A percentile compares a stretch with the other conserved stretches of the same genome.
These are phyloP conservation scores for Enteromius viviparus DNA, from an alignment of 2,797 vertebrate species.

Conservation along the genomic window DNA sequence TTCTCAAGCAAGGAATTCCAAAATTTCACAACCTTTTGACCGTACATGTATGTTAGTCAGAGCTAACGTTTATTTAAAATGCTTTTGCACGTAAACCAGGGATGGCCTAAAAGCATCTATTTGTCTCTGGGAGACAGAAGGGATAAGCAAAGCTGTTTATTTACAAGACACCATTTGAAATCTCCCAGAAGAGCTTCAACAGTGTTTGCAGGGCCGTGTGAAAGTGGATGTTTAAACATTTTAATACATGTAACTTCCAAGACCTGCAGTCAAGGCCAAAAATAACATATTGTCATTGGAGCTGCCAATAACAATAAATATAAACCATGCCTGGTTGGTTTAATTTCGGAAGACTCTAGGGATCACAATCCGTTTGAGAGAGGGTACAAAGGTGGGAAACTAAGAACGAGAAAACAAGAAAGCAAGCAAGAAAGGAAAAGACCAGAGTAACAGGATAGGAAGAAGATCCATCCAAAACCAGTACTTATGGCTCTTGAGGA, in stretches of 20 bases:
- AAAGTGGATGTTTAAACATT: conserved; percentile 75
- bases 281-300: conserved; percentile 68
- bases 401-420: neutral
- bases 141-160: conserved; percentile 66
- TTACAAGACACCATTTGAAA: conserved; percentile 62
- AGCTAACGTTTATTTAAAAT: conserved; percentile 46
- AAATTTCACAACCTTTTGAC: conserved; percentile 41
- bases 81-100: conserved; percentile 42
- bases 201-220: conserved; percentile 68
- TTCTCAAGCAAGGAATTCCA: conserved; percentile 33
- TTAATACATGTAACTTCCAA: conserved; percentile 67
- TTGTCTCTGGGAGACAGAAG: conserved; percentile 63
- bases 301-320: conserved; percentile 65
- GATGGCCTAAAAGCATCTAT: conserved; percentile 63
- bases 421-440: conserved; percentile 22
- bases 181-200: conserved; percentile 64
- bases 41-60: neutral
- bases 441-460: conserved; percentile 49
- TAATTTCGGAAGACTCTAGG: conserved; percentile 55
- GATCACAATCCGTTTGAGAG: neutral
- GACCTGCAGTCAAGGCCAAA: conserved; percentile 65
- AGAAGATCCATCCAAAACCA: conserved; percentile 69
- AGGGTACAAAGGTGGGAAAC: conserved; percentile 1
- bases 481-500: conserved; percentile 73
- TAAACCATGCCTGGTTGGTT: conserved; percentile 61